Conservation (phyloP, 2,888 invertebrate species). For the Ctena decussata region DNA sequence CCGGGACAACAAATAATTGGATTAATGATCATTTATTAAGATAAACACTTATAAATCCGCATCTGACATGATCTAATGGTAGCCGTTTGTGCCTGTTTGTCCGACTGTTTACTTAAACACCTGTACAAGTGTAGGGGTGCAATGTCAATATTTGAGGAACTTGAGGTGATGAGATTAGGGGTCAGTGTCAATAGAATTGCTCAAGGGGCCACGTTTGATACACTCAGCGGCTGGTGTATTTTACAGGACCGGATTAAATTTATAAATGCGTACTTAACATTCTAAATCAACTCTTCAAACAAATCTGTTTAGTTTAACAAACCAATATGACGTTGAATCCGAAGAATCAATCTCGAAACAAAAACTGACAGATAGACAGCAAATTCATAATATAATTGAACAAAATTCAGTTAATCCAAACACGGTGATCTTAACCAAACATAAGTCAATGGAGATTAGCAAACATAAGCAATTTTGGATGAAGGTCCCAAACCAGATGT, state of each 20-base stretch:
- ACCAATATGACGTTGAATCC: no score
- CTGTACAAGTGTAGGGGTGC: neutral
- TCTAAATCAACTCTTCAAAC: neutral
- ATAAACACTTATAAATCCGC: neutral
- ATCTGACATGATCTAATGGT: neutral
- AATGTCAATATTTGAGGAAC: slow-evolving; percentile 7
- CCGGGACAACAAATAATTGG: slow-evolving; percentile 5
- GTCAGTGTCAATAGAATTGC: neutral
- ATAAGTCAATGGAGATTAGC: no score
- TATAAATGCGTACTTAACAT: neutral
- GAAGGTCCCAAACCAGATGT: no score
- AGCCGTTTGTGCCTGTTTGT: neutral
- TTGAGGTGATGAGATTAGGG: neutral
- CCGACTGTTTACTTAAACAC: slow-evolving; percentile 8
- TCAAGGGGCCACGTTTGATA: neutral
- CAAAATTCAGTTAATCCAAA: no score
- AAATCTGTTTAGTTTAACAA: neutral
- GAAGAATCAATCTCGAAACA: no score
- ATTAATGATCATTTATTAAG: neutral
- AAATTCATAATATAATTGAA: no score
- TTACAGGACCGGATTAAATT: neutral
- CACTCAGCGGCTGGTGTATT: neutral
- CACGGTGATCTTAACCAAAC: no score
- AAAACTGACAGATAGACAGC: no score
- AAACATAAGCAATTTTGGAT: no score